Conservation (phyloP, 2,113 vertebrate genomes). For the Leucopsar rothschildi region DNA sequence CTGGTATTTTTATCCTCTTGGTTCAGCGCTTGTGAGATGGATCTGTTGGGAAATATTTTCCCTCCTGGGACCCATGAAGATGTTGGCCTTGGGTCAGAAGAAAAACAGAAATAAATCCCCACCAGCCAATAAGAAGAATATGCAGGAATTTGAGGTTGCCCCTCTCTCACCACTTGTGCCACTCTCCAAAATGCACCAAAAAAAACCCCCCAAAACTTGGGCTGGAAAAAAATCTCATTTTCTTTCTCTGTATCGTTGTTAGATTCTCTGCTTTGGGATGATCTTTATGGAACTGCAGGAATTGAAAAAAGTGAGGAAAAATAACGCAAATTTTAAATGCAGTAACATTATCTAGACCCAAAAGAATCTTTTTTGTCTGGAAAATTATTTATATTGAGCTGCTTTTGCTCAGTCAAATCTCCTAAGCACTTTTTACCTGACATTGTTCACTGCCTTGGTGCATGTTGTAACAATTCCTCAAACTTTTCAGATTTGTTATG, state of each 20-base stretch:
- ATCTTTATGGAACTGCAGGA: not conserved
- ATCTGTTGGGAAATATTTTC: not conserved
- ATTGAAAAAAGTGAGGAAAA: not conserved
- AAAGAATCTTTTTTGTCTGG: not conserved
- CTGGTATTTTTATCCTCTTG: conserved; percentile 48
- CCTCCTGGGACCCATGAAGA: not conserved
- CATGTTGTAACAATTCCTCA: accelerated
- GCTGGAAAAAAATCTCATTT: not conserved
- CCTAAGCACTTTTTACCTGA: not conserved
- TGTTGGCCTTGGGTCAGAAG: not conserved
- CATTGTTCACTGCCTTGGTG: accelerated
- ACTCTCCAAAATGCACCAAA: not conserved
- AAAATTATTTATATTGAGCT: not conserved
- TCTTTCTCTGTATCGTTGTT: accelerated
- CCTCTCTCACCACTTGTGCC: not conserved
- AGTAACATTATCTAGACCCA: no score
- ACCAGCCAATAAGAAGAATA: not conserved
- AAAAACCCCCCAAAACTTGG: accelerated
- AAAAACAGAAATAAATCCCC: not conserved
- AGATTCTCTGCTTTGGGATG: not conserved
- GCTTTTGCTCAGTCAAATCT: not conserved
- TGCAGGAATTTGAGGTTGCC: not conserved
- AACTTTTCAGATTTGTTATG: not conserved
- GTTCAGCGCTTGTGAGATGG: not conserved
- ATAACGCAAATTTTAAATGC: not conserved